phyloP scores from a whole-genome alignment of 2,113 vertebrate genomes.

The Halcyon senegalensis region DNA sequence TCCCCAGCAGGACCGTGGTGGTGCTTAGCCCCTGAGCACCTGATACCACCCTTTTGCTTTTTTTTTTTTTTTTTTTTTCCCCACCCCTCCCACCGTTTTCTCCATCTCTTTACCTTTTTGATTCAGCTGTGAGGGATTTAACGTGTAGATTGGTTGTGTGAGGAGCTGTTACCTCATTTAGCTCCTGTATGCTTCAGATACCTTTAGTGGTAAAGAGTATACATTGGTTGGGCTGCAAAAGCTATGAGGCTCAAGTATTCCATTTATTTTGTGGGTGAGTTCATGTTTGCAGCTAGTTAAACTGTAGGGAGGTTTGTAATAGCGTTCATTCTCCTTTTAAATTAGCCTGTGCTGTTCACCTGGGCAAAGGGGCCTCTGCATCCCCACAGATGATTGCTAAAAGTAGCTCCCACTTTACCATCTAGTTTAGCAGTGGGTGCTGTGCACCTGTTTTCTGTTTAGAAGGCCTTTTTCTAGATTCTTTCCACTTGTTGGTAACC shows the following conservation, averaged over 20 bases:
- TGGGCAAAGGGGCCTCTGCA: accelerated
- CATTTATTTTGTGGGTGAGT: too few species aligned
- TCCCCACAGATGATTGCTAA: accelerated
- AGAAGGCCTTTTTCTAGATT: not conserved
- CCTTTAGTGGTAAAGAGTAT: accelerated
- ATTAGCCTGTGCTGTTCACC: accelerated
- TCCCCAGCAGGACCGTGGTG: accelerated
- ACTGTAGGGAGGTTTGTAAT: too few species aligned
- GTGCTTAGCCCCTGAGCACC: accelerated
- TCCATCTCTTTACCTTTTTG: accelerated
- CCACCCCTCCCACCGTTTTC: too few species aligned
- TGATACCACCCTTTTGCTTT: accelerated
- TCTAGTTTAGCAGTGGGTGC: not conserved
- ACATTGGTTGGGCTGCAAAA: accelerated
- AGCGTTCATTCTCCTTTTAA: accelerated
- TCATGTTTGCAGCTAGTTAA: not conserved
- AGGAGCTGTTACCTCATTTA: not conserved
- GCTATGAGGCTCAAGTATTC: accelerated
- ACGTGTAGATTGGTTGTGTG: accelerated
- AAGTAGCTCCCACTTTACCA: not conserved
- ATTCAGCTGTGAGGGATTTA: not conserved
- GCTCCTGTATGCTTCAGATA: accelerated
- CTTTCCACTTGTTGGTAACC: not conserved
- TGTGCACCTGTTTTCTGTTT: not conserved
- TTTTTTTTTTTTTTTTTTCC: accelerated